Base-by-base conservation (phyloP, 1,140 invertebrate species). In the Laupala kohalensis region DNA sequence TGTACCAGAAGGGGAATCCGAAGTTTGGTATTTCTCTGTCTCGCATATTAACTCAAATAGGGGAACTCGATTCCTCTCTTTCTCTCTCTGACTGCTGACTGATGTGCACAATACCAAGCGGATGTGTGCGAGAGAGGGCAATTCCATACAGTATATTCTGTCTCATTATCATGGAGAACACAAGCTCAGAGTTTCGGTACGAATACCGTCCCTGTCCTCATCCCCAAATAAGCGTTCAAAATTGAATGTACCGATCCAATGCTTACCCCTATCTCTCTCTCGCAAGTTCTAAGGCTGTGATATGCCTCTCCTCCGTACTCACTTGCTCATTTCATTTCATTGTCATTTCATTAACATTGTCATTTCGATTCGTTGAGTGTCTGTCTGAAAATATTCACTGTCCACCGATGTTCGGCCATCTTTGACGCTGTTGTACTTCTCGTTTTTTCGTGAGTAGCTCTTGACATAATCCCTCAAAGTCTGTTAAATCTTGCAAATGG, bases 401-500 rank as follows among this genome's bases (percentile, higher is more conserved):
- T 73, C 75, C 74, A 77, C 76, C 71, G 69, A 76, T 71, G 67
- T 75, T 69, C 62, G 37, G 72, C 73, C 73, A 74, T 73, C 65
- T 78, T 76, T 78, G 68, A 78, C 76, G 26, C 29, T 26, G 69
- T 73, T 75, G 67, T 73, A 74, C 76, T 71, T 74, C 76, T 74
- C 65, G 12, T 77, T 75, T 30, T 77, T 77, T 37, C 69, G 74
- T 72, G 76, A 68, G 37, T 64, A 70, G 66, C 74, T 71, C 74
- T 71, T 71, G 37, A 68, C 74, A 75, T 75, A n/a, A 29, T 75
- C 69, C 23, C 64, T 68, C 30, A 73, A 75, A 75, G 74, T 68
- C 72, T 64, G 5, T 63, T 75, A 71, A 75, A 75, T 75, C 72
- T 75, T 71, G n/a, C 26, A 23, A 73, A 75, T 75, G 15, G 72